These are phyloP conservation scores for Sylvietta virens DNA, from an alignment of 2,113 vertebrate genomes.

Conservation along the genomic window DNA sequence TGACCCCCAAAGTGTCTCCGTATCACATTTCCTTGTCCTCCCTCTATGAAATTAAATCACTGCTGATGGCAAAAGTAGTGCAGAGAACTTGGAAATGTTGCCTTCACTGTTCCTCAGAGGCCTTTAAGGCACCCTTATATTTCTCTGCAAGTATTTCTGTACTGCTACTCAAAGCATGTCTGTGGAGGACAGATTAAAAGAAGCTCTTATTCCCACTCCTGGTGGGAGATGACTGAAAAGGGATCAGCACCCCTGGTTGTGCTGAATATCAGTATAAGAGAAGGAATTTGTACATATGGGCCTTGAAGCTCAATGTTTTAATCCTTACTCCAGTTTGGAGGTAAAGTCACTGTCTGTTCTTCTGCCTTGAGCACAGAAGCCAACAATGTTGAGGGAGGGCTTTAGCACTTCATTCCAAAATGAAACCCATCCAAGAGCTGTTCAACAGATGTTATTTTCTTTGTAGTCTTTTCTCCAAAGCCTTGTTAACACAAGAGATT, in stretches of 20 bases:
- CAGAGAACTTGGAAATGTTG: neutral
- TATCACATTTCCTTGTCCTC: neutral
- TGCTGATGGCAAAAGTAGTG: neutral
- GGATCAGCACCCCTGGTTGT: neutral
- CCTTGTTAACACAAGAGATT: slow-evolving; percentile 31
- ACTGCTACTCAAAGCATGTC: neutral
- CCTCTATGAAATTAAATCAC: neutral
- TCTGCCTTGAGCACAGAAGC: neutral
- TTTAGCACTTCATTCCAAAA: neutral
- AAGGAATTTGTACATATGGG: neutral
- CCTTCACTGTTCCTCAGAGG: neutral
- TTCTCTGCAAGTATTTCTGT: neutral
- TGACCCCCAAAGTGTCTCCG: neutral
- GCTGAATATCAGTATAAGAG: neutral
- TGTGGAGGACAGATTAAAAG: neutral
- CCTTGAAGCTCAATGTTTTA: neutral
- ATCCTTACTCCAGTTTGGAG: neutral
- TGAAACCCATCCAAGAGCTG: neutral
- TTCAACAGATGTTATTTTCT: slow-evolving; percentile 37
- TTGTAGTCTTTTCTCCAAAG: slow-evolving; percentile 26
- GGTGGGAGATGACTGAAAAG: neutral
- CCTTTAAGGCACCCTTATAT: neutral
- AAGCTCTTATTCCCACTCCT: neutral
- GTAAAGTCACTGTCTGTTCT: neutral
- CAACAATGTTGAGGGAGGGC: neutral